Base-by-base conservation (phyloP, 2,888 invertebrate species). In the Agrochola lychnidis region DNA sequence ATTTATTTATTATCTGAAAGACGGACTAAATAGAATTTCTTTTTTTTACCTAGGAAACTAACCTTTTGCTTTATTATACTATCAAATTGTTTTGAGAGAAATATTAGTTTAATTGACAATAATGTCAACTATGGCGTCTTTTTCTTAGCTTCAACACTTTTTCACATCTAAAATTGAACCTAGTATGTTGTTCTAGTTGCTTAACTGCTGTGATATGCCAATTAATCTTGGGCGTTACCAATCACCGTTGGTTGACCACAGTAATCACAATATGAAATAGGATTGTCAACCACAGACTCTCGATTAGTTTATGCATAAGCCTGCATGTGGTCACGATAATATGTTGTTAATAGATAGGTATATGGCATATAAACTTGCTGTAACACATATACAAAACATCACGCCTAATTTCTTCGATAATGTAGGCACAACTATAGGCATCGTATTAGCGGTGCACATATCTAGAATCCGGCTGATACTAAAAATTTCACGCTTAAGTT, bases 171-270 rank as follows among this genome's bases (percentile, higher is more conserved):
- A n/a, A 45, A 36, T 30, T 36, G 0, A 48, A 51, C 7, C 12
- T 12, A 51, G 2, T 30, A 30, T 2, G 1, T 30, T 30, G 30
- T 30, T 30, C 2, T 30, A 30, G 30, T 30, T 30, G 76, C 7
- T 14, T 36, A 30, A 2, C 12, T 76, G 63, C 25, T 53, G 76
- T 64, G 45, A 48, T 76, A 45, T 76, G n/a, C 22, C 56, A 56
- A 76, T 56, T 63, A 56, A 76, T 36, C 42, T 62, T 51, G 14
- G 45, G n/a, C 12, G 9, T 70, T 14, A 14, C 25, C 36, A 48
- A 56, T 56, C 4, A n/a, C n/a, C 16, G 19, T 6, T 4, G 40
- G 42, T 19, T 67, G 36, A 70, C 56, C 70, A 48, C 53, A 48
- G 16, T 6, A 51, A 78, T 42, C 48, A 40, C 40, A 30, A n/a